Base-by-base conservation (phyloP, 2,113 vertebrate species). In the Ophthalmolycus amberensis region DNA sequence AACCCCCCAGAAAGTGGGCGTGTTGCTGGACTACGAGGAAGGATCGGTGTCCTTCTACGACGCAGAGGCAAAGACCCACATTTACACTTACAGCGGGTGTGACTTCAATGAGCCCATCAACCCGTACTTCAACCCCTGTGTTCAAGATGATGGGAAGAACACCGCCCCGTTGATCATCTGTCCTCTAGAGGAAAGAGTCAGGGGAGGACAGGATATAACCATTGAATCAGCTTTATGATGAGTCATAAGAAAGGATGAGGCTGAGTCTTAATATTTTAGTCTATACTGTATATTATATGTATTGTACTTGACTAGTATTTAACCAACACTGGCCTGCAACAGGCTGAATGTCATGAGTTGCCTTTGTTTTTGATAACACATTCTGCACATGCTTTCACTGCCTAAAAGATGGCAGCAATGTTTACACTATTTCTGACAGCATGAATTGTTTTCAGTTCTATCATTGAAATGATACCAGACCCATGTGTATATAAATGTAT, bases 1-100 rank as follows among this genome's bases (percentile, higher is more conserved):
- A 83, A 86, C 8, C 1, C 95, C 94, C 3, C 90, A 89, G 48
- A 88, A 92, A 16, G 90, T 97, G 0, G 95, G 95, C 0, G 84
- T 96, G 22, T 96, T 96, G 52, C 63, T 97, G 85, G 96, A 97
- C 86, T 95, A 96, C 1, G 93, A 96, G 25, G 93, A 90, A 0
- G 94, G 95, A 0, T 78, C 83, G 0, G 92, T 97, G 69, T 94
- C 96, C 12, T 96, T 96, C 85, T 96, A 95, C 72, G 89, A 96
- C 16, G 91, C 70, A 0, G 89, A 88, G 0, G 32, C 82, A 27
- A 90, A 90, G 71, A 82, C 50, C 25, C 93, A 90, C 38, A 94
- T 96, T 48, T 95, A 94, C 46, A 96, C 95, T 0, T 96, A 95
- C 89, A 93, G 71, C 2, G 94, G 91, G 0, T 85, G 87, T 14